A percentile compares a stretch with the other conserved stretches of the same genome.
Conservation (phyloP, 2,113 vertebrate genomes). For the Clupea harengus region DNA sequence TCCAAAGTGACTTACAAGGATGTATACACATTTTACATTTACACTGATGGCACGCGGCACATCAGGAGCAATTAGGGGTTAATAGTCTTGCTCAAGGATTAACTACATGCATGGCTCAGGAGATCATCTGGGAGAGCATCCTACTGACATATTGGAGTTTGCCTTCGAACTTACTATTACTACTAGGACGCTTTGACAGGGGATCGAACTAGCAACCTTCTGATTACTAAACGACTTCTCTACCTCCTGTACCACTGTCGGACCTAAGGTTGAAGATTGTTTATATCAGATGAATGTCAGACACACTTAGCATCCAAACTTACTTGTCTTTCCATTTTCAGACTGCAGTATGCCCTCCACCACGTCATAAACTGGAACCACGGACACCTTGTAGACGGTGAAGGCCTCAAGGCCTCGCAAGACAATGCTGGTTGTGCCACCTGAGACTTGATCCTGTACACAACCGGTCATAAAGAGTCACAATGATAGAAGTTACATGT, state of each 20-base stretch:
- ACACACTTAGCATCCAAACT: slow-evolving; percentile 56
- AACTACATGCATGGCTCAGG: not conserved
- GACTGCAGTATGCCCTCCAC: slow-evolving; percentile 82
- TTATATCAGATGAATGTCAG: not conserved
- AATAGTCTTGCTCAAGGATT: too few species aligned
- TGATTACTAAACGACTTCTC: too few species aligned
- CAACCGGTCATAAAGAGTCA: slow-evolving; percentile 7
- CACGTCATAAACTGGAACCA: slow-evolving; percentile 67
- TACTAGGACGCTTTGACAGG: too few species aligned
- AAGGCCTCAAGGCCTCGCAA: slow-evolving; percentile 82
- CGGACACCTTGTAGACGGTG: slow-evolving; percentile 73
- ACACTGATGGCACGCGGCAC: too few species aligned
- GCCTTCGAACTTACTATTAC: not conserved
- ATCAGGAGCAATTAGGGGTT: too few species aligned
- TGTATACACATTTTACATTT: too few species aligned
- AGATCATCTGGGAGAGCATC: not conserved
- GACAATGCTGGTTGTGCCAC: slow-evolving; percentile 84
- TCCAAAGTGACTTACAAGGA: too few species aligned
- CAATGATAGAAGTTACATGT: not conserved
- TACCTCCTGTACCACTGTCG: too few species aligned
- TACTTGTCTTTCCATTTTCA: slow-evolving; percentile 88
- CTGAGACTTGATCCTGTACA: slow-evolving; percentile 81
- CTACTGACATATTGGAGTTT: not conserved
- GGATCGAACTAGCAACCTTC: too few species aligned
- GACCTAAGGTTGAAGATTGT: not conserved